A percentile compares a stretch with the other conserved stretches of the same genome.
Conservation (phyloP, 1,140 invertebrate genomes). For the Trachymyrmex cornetzi region DNA sequence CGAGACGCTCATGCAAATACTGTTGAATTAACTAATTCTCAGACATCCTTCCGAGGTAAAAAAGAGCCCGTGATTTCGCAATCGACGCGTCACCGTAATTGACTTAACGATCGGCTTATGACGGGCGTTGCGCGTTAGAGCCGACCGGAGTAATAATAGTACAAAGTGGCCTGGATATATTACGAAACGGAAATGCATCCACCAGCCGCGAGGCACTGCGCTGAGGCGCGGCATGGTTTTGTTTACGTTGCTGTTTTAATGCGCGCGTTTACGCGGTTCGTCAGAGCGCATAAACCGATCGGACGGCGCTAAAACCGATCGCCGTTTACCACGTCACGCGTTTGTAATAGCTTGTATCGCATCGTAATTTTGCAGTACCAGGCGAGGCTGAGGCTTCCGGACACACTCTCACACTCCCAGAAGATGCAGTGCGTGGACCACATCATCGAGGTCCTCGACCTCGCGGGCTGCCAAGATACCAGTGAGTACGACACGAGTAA, state of each 20-base stretch:
- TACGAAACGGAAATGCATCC: slow-evolving; percentile 76
- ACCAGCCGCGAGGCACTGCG: slow-evolving; percentile 1
- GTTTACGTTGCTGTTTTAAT: slow-evolving; percentile 72
- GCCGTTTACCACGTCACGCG: neutral
- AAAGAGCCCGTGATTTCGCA: slow-evolving; percentile 27
- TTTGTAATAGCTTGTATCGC: neutral
- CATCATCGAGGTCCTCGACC: slow-evolving; percentile 93
- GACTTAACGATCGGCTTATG: slow-evolving; percentile 71
- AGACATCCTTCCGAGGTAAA: slow-evolving; percentile 26
- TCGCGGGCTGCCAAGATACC: slow-evolving; percentile 92
- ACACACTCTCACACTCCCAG: slow-evolving; percentile 91
- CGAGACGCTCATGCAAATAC: neutral
- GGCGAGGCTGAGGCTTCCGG: slow-evolving; percentile 89
- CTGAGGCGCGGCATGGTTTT: slow-evolving; percentile 36
- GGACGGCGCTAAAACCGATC: neutral
- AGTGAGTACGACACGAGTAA: slow-evolving; percentile 86
- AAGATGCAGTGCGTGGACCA: slow-evolving; percentile 94
- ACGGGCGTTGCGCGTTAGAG: slow-evolving; percentile 46
- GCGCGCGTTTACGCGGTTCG: slow-evolving; percentile 46
- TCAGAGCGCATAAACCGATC: slow-evolving; percentile 47
- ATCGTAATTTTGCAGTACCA: slow-evolving; percentile 78
- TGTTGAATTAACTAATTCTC: slow-evolving; percentile 12
- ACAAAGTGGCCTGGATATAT: slow-evolving; percentile 73
- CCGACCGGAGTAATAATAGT: slow-evolving; percentile 69
- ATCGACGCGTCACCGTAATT: slow-evolving; percentile 65